Evolutionary conservation across 2,888 invertebrate species (phyloP).

Genomic region (Thelaira solivaga): DNA sequence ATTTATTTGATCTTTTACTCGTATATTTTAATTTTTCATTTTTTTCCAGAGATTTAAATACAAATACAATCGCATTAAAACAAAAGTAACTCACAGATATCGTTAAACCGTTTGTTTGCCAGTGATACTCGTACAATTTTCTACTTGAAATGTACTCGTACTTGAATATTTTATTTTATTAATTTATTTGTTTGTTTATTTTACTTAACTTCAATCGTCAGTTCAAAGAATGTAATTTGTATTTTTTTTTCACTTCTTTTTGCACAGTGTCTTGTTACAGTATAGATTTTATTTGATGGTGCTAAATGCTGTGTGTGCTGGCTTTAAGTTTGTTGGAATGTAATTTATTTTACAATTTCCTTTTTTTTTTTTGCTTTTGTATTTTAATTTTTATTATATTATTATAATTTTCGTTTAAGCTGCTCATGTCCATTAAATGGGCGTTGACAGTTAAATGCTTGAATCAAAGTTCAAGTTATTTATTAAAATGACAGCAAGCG

Average conservation of each 20-base stretch:
- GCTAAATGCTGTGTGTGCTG: background rate
- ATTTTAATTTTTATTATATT: slow-evolving; percentile 29
- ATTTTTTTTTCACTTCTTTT: background rate
- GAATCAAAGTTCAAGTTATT: slow-evolving; percentile 44
- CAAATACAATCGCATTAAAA: background rate
- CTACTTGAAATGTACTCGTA: slow-evolving; percentile 16
- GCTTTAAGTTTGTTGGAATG: slow-evolving; percentile 18
- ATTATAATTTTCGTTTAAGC: slow-evolving; percentile 35
- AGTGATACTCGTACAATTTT: slow-evolving; percentile 22
- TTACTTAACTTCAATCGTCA: background rate
- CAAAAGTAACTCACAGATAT: background rate
- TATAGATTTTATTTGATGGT: background rate
- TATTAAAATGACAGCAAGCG: slow-evolving; percentile 4
- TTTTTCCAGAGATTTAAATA: background rate
- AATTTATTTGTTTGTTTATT: background rate
- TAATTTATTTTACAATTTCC: slow-evolving; percentile 16
- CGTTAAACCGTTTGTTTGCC: slow-evolving; percentile 27
- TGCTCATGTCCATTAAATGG: slow-evolving; percentile 58
- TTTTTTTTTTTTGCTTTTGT: background rate
- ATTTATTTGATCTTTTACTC: background rate
- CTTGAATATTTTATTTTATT: slow-evolving; percentile 24
- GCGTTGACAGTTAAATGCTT: slow-evolving; percentile 54
- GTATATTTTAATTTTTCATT: background rate
- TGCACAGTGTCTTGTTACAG: slow-evolving; percentile 22
- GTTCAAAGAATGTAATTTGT: slow-evolving; percentile 31